Conservation (phyloP, 2,113 vertebrate species). For the Oceanodroma tethys region DNA sequence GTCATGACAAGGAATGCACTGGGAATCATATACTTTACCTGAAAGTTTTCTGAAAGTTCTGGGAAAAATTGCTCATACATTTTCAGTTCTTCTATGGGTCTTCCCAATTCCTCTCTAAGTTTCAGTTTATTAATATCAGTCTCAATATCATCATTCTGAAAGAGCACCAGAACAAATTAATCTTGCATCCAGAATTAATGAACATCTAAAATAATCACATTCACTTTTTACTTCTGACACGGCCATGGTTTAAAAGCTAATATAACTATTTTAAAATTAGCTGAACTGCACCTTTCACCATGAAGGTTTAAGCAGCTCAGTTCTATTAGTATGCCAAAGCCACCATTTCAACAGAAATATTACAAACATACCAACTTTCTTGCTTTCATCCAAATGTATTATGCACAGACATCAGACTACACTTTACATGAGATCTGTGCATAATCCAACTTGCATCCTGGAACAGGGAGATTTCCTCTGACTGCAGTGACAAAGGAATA, state of each 20-base stretch:
- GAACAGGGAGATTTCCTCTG: neutral
- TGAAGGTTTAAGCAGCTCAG: neutral
- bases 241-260: neutral
- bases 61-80: conserved; percentile 90
- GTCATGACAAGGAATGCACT: neutral
- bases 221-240: neutral
- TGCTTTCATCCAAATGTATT: neutral
- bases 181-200: neutral
- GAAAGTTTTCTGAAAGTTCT: conserved; percentile 91
- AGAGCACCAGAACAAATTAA: conserved; percentile 9
- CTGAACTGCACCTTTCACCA: neutral
- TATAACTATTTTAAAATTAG: neutral
- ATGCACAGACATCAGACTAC: neutral
- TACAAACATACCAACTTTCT: neutral
- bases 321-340: neutral
- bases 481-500: neutral
- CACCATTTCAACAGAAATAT: neutral
- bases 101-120: conserved; percentile 77
- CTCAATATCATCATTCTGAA: conserved; percentile 96
- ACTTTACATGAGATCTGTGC: neutral
- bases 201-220: neutral
- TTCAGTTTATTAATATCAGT: conserved; percentile 93
- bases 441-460: neutral
- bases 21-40: conserved; percentile 73
- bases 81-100: conserved; percentile 88